These are phyloP conservation scores for Argynnis bischoffii DNA, from an alignment of 2,888 invertebrate species.

Conservation along the genomic window DNA sequence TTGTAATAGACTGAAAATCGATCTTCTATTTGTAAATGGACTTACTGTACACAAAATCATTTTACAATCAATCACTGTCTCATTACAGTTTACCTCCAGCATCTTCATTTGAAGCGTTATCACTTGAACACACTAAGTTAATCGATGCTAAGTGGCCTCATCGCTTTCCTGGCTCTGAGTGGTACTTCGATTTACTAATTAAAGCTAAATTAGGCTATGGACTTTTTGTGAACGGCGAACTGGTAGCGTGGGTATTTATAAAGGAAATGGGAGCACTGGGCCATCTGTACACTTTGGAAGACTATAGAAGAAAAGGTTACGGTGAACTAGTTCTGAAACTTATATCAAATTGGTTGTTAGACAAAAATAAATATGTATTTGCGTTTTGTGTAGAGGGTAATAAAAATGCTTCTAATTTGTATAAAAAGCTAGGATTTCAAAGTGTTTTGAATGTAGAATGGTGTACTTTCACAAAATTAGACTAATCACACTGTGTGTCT, in stretches of 20 bases:
- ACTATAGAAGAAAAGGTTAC: slow-evolving; percentile 58
- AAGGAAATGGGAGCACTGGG: slow-evolving; percentile 57
- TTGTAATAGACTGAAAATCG: no score
- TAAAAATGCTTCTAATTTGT: slow-evolving; percentile 50
- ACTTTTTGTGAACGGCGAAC: slow-evolving; percentile 47
- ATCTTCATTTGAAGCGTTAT: slow-evolving; percentile 48
- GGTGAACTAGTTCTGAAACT: slow-evolving; percentile 55
- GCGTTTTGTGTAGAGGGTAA: slow-evolving; percentile 56
- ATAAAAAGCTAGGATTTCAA: slow-evolving; percentile 53
- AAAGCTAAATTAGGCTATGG: slow-evolving; percentile 55
- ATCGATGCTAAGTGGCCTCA: slow-evolving; percentile 59
- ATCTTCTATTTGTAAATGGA: not conserved
- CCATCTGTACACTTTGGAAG: slow-evolving; percentile 58
- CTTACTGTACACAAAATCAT: no score
- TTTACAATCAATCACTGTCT: not conserved
- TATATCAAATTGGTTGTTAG: slow-evolving; percentile 50
- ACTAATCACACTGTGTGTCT: not conserved
- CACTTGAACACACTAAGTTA: slow-evolving; percentile 47
- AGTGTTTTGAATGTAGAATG: slow-evolving; percentile 45
- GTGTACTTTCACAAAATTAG: slow-evolving; percentile 31
- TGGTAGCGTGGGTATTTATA: slow-evolving; percentile 56
- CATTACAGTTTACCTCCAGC: slow-evolving; percentile 50
- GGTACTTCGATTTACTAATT: slow-evolving; percentile 54
- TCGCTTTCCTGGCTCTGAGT: slow-evolving; percentile 48
- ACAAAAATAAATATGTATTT: slow-evolving; percentile 48